A percentile compares a stretch with the other conserved stretches of the same genome.
Evolutionary conservation across 1,140 invertebrate species (phyloP).

Genomic region (Drosophila nigrodunni): DNA sequence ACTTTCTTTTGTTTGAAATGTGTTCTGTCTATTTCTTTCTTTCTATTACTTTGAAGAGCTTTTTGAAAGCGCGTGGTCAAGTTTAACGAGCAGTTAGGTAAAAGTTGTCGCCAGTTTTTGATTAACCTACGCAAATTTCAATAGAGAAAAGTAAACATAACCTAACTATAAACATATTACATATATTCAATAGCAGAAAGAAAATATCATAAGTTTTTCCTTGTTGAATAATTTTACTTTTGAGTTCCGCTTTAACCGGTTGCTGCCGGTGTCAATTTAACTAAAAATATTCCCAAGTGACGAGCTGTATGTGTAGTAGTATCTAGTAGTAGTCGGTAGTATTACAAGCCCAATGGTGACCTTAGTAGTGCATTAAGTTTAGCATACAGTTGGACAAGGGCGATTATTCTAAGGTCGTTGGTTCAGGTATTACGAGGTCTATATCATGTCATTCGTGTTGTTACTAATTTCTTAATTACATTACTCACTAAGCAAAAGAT

Average conservation of each 20-base stretch:
- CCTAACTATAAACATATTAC: background rate
- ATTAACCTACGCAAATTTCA: constrained; percentile 19
- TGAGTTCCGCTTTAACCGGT: constrained; percentile 29
- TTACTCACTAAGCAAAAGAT: background rate
- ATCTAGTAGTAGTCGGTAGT: constrained; percentile 11
- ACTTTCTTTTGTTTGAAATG: constrained; percentile 69
- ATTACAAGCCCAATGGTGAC: constrained; percentile 25
- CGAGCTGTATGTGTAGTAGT: background rate
- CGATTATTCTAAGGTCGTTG: constrained; percentile 20
- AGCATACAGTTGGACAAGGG: constrained; percentile 23
- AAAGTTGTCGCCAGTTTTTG: constrained; percentile 41
- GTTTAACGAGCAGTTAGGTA: constrained; percentile 40
- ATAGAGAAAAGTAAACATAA: background rate
- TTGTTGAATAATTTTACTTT: constrained; percentile 15
- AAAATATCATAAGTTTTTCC: constrained; percentile 5
- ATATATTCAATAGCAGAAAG: background rate
- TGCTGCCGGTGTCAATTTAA: constrained; percentile 27
- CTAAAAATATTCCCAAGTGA: background rate
- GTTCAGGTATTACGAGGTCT: constrained; percentile 9
- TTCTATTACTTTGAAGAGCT: constrained; percentile 27
- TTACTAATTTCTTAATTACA: constrained; percentile 8
- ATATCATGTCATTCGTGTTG: constrained; percentile 6
- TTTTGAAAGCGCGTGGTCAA: constrained; percentile 64
- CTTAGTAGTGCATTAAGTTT: constrained; percentile 37
- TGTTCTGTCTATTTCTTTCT: constrained; percentile 47